These are phyloP conservation scores for Hybognathus amarus DNA, from an alignment of 2,797 vertebrate genomes.

Conservation along the genomic window DNA sequence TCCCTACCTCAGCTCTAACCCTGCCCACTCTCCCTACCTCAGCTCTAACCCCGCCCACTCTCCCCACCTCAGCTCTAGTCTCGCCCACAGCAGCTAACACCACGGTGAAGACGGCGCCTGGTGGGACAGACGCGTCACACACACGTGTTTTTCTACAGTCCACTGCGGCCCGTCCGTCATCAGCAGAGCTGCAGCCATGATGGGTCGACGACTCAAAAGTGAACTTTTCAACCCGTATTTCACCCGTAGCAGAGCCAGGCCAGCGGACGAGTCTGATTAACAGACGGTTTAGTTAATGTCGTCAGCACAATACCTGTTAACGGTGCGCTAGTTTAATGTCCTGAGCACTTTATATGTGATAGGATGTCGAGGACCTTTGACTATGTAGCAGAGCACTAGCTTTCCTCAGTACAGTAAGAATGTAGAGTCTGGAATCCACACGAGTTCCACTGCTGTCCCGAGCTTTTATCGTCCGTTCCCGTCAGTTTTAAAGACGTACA, in stretches of 20 bases:
- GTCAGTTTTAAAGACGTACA: slow-evolving; percentile 16
- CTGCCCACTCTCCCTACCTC: not conserved
- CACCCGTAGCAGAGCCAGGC: slow-evolving; percentile 58
- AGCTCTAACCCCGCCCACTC: not conserved
- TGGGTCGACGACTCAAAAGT: slow-evolving; percentile 28
- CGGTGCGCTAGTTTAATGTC: slow-evolving; percentile 69
- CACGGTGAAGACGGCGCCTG: not conserved
- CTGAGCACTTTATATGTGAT: slow-evolving; percentile 77
- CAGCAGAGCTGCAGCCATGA: not conserved
- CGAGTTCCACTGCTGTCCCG: not conserved
- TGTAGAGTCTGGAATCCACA: slow-evolving; percentile 65
- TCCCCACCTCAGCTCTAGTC: no score
- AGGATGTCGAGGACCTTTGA: slow-evolving; percentile 67
- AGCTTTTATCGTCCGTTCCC: slow-evolving; percentile 27
- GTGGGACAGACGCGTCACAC: slow-evolving; percentile 19
- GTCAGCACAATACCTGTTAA: slow-evolving; percentile 74
- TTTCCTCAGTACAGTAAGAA: slow-evolving; percentile 74
- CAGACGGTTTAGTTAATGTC: slow-evolving; percentile 44
- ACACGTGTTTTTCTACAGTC: slow-evolving; percentile 12
- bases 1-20: no score
- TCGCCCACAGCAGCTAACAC: slow-evolving; percentile 7
- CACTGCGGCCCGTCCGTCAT: not conserved
- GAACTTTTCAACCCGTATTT: slow-evolving; percentile 54
- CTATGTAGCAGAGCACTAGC: slow-evolving; percentile 77
- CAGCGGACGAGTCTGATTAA: slow-evolving; percentile 40